Percentiles rank a stretch among this genome's conserved stretches.
These are phyloP conservation scores for Leptobrachium leishanense DNA, from an alignment of 2,113 vertebrate genomes.

Conservation along the genomic window DNA sequence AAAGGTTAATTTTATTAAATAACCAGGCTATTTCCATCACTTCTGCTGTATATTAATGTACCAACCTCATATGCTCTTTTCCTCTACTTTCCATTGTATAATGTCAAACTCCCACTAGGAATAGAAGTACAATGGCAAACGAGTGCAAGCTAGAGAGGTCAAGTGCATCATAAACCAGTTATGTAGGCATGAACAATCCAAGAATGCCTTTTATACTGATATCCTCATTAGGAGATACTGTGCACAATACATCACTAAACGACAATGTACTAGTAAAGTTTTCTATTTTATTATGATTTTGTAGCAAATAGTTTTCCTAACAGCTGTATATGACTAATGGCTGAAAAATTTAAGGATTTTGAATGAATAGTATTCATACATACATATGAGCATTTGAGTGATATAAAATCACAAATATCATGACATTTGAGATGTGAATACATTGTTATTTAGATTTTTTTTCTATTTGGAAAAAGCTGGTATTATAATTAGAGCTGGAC, in stretches of 20 bases:
- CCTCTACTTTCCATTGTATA: no score
- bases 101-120: background rate
- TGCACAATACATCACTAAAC: background rate
- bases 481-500: constrained; percentile 5
- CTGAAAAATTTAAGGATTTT: constrained; percentile 29
- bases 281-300: constrained; percentile 13
- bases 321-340: constrained; percentile 45
- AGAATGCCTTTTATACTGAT: constrained; percentile 2
- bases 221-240: constrained; percentile 14
- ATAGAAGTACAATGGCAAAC: background rate
- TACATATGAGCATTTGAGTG: background rate
- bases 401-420: constrained; percentile 41
- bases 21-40: no score
- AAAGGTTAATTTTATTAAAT: no score
- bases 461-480: constrained; percentile 36
- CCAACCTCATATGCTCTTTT: background rate
- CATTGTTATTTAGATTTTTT: constrained; percentile 13
- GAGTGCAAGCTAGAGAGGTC: background rate
- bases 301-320: constrained; percentile 6
- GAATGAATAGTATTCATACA: constrained; percentile 45
- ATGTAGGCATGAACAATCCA: constrained; percentile 14
- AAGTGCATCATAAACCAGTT: constrained; percentile 17
- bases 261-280: constrained; percentile 6
- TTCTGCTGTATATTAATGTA: no score
- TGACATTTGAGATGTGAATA: constrained; percentile 41